phyloP scores from a whole-genome alignment of 2,113 vertebrate species.

The Brachirus orientalis region DNA sequence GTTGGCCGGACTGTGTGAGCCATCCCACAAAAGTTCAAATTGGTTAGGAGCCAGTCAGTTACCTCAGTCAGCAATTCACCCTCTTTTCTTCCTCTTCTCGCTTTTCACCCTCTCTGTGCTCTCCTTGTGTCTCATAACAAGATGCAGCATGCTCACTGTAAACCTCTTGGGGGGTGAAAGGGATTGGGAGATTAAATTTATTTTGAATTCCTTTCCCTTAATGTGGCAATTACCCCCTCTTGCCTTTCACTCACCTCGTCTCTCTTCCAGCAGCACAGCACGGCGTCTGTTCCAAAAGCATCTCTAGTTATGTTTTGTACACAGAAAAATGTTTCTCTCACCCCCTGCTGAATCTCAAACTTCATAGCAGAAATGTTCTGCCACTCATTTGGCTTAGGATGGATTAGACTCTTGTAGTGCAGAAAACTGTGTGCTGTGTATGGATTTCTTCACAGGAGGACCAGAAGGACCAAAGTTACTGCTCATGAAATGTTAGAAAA shows the following conservation, averaged over 20 bases:
- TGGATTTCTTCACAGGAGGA: constrained; percentile 10
- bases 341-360: constrained; percentile 50
- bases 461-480: constrained; percentile 15
- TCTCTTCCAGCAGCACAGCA: constrained; percentile 60
- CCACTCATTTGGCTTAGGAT: constrained; percentile 9
- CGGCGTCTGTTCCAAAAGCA: constrained; percentile 61
- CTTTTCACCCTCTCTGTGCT: constrained; percentile 56
- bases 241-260: constrained; percentile 43
- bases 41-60: constrained; percentile 45
- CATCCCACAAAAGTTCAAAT: constrained; percentile 40
- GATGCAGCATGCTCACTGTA: constrained; percentile 84
- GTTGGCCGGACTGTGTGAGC: constrained; percentile 29
- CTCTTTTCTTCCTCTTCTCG: constrained; percentile 40
- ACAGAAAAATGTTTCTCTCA: constrained; percentile 67
- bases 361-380: constrained; percentile 43
- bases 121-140: constrained; percentile 82
- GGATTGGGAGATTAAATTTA: constrained; percentile 85
- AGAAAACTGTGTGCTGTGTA: constrained; percentile 1
- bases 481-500: neutral
- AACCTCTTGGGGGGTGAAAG: constrained; percentile 76
- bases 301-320: constrained; percentile 73
- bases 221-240: constrained; percentile 79
- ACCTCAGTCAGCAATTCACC: constrained; percentile 48
- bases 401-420: constrained; percentile 22
- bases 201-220: constrained; percentile 88